Base-by-base conservation (phyloP, 2,797 vertebrate genomes). In the Sciurus carolinensis region DNA sequence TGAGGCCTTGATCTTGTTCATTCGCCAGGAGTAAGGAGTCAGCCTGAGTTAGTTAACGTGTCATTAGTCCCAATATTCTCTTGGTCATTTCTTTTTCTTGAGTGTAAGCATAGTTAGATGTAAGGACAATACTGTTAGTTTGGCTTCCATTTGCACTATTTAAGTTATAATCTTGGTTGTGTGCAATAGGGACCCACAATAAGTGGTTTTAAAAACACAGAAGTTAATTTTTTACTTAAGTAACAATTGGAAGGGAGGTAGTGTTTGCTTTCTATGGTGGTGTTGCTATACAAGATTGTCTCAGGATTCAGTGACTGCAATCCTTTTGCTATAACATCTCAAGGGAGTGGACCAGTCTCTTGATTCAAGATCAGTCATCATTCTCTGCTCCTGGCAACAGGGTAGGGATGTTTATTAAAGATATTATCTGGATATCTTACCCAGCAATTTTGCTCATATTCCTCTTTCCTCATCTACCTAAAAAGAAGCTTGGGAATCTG, bases 341-440 rank as follows among this genome's bases (percentile, higher is more conserved):
- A 24, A 91, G 18, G 24, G 5, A 76, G 24, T 2, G 20, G 20
- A 57, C 20, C 54, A 57, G 54, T 66, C 30, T 73, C 42, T 28
- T 24, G 3, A 5, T 84, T 6, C 26, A 72, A 71, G n/a, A 66
- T 9, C 15, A 67, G 26, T 8, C 20, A 26, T 54, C 11, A n/a
- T 7, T 1, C 4, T 75, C 18, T 26, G 5, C 0, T 79, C 39
- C 1, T 73, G 7, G 26, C 4, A 30, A 28, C 0, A 73, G 26
- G 24, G 8, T 36, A 17, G 17, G 39, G 26, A 17, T 15, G 72
- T 71, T 44, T 30, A 77, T 76, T 83, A 79, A 85, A 10, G 44
- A 64, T 28, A 36, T 9, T n/a, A 24, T 76, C 18, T 87, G 44
- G 42, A 57, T 36, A 79, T 47, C 57, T 54, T 28, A 50, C 3